Conservation (phyloP, 2,888 invertebrate species). For the Agonum fuliginosum region DNA sequence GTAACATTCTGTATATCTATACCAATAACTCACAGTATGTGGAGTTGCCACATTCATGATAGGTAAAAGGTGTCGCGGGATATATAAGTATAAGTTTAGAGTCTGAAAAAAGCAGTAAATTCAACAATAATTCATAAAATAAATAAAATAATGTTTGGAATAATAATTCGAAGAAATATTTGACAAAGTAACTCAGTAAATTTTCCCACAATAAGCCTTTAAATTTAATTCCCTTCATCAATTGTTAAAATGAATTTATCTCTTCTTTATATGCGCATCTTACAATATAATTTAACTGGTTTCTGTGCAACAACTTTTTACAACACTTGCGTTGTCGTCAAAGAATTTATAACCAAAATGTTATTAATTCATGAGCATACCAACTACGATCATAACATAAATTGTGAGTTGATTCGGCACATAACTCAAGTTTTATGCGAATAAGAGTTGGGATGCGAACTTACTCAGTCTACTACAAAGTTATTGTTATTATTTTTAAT, state of each 20-base stretch:
- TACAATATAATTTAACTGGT: constrained; percentile 36
- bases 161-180: not conserved
- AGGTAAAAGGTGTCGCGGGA: no score
- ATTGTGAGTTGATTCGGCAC: constrained; percentile 37
- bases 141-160: not conserved
- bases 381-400: constrained; percentile 46
- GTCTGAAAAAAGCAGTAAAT: no score
- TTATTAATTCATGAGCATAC: constrained; percentile 52
- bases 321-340: constrained; percentile 47
- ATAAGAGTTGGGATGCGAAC: not conserved
- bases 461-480: constrained; percentile 45
- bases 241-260: not conserved
- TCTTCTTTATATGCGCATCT: not conserved
- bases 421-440: constrained; percentile 39
- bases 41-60: no score
- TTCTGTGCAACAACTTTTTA: constrained; percentile 45
- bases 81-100: no score
- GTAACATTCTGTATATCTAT: no score
- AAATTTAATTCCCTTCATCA: not conserved
- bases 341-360: constrained; percentile 56
- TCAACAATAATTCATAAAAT: no score
- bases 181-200: not conserved
- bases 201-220: constrained; percentile 19
- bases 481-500: constrained; percentile 58
- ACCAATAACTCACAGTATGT: no score